Evolutionary conservation across 2,797 vertebrate species (phyloP).

Genomic region (Staurois parvus): DNA sequence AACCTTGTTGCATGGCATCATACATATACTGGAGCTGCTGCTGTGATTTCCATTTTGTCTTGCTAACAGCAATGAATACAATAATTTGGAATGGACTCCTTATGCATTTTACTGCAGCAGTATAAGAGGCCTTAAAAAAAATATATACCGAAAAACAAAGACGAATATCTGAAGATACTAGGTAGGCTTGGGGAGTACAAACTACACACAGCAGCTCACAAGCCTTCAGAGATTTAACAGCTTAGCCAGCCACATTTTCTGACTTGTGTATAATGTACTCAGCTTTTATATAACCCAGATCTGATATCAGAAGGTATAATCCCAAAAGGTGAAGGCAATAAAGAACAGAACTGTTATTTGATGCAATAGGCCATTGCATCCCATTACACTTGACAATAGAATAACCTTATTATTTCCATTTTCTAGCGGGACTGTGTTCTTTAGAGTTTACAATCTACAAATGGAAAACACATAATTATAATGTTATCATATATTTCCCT

Average conservation of each 20-base stretch:
- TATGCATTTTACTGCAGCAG: too few relatives aligned
- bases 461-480: constrained; percentile 25
- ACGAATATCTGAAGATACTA: too few relatives aligned
- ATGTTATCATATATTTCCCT: constrained; percentile 45
- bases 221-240: too few relatives aligned
- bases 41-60: too few relatives aligned
- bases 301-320: background rate
- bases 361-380: background rate
- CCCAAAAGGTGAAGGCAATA: background rate
- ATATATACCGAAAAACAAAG: too few relatives aligned
- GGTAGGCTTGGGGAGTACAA: too few relatives aligned
- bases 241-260: background rate
- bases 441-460: constrained; percentile 27
- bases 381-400: background rate
- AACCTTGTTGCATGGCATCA: too few relatives aligned
- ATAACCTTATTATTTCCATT: background rate
- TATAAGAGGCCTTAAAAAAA: too few relatives aligned
- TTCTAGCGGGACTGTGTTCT: background rate
- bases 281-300: background rate
- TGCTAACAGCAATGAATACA: too few relatives aligned
- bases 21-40: too few relatives aligned
- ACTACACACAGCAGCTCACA: too few relatives aligned
- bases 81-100: too few relatives aligned
- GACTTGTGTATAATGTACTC: background rate
- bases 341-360: background rate